Base-by-base conservation (phyloP, 2,888 invertebrate genomes). In the Phyto melanocephala region DNA sequence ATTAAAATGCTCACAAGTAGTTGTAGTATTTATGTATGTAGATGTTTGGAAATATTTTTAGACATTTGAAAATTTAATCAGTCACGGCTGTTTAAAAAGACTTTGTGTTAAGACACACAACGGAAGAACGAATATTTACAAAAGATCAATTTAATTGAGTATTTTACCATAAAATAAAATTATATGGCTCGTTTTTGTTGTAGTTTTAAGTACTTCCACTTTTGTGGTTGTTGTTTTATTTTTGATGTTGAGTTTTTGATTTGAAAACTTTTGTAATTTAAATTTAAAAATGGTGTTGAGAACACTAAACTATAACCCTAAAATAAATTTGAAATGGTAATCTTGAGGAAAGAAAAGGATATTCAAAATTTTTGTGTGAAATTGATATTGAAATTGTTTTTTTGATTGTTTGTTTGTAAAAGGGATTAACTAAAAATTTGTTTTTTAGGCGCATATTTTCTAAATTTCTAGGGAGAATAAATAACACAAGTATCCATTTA, bases 1-100 rank as follows among this genome's bases (percentile, higher is more conserved):
- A 65, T 65, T 54, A 60, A 56, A 63, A 13, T 24, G 10, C 24
- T 54, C 62, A 63, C 62, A 7, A 70, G 28, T 15, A 35, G 45
- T 37, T n/a, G n/a, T n/a, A n/a, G n/a, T n/a, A n/a, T n/a, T n/a
- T n/a, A n/a, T n/a, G n/a, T n/a, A n/a, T n/a, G n/a, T n/a, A n/a
- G n/a, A n/a, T n/a, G 24, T 10, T 40, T 28, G 3, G 6, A 28
- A 28, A 42, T 58, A 45, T 37, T 56, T 65, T 28, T 56, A 42
- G 65, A 54, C 71, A 79, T 75, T 75, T 75, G 82, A 79, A 71
- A 82, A 67, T 75, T 82, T 60, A 79, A 79, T 82, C 82, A 82
- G 82, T 82, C 79, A 79, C 17, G 79, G 60, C 20, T 76, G 71
- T 63, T 82, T 71, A 79, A 79, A 70, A 52, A 56, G 58, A 81